Evolutionary conservation across 2,797 vertebrate genomes (phyloP).

Genomic region (Cyclura pinguis): DNA sequence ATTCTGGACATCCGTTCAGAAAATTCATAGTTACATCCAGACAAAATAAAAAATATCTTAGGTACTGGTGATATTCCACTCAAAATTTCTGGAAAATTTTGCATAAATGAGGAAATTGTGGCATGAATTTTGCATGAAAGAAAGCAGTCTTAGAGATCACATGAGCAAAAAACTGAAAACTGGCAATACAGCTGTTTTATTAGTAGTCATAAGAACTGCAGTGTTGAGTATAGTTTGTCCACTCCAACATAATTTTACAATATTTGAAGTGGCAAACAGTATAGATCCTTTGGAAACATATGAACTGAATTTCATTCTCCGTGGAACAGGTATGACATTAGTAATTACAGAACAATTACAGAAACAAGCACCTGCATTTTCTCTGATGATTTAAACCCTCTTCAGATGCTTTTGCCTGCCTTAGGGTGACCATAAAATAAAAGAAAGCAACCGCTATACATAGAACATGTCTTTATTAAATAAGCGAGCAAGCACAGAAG

Average conservation of each 20-base stretch:
- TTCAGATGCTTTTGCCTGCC: not conserved
- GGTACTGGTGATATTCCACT: not conserved
- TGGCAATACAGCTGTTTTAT: not conserved
- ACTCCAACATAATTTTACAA: not conserved
- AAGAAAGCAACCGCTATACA: constrained; percentile 51
- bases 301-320: not conserved
- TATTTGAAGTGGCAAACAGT: not conserved
- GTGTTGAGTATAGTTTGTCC: not conserved
- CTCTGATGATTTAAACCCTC: too few relatives aligned
- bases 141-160: not conserved
- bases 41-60: not conserved
- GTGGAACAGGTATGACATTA: not conserved
- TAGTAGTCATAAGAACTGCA: not conserved
- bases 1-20: not conserved
- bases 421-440: not conserved
- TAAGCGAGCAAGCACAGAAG: constrained; percentile 79
- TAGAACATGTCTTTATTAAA: constrained; percentile 79
- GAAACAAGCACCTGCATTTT: not conserved
- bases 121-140: not conserved
- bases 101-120: not conserved
- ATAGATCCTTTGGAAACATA: not conserved
- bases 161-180: not conserved
- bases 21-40: not conserved
- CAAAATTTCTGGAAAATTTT: too few relatives aligned
- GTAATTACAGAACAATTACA: not conserved